Evolutionary conservation across 2,113 vertebrate genomes (phyloP).

Genomic region (Pongo abelii): DNA sequence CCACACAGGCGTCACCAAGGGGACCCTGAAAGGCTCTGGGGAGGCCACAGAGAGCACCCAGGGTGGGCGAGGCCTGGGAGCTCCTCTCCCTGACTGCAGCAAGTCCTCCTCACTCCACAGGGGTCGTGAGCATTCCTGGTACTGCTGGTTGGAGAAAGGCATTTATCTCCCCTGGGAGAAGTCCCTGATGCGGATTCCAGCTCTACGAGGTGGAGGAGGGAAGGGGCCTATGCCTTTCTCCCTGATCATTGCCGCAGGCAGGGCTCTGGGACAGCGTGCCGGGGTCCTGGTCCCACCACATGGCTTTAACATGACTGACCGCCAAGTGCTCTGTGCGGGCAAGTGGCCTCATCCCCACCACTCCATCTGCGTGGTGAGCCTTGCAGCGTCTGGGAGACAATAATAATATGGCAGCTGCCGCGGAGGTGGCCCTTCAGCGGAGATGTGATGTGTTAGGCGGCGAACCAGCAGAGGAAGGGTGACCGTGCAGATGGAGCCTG

Average conservation of each 20-base stretch:
- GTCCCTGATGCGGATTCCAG: background rate
- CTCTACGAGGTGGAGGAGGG: rapidly evolving
- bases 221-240: rapidly evolving
- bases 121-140: rapidly evolving
- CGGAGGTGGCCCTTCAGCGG: rapidly evolving
- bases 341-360: rapidly evolving
- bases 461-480: background rate
- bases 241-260: rapidly evolving
- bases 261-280: background rate
- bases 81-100: background rate
- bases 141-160: too few relatives aligned
- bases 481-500: rapidly evolving
- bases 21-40: background rate
- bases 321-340: rapidly evolving
- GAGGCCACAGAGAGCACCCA: background rate
- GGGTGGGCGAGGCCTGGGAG: background rate
- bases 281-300: rapidly evolving
- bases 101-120: background rate
- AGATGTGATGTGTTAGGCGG: rapidly evolving
- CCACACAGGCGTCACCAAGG: background rate
- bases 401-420: rapidly evolving
- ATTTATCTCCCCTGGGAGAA: background rate
- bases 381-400: rapidly evolving
- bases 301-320: rapidly evolving
- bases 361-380: rapidly evolving